A percentile compares a stretch with the other conserved stretches of the same genome.
These are phyloP conservation scores for Cheirogaleus medius DNA, from an alignment of 2,113 vertebrate genomes.

Conservation along the genomic window DNA sequence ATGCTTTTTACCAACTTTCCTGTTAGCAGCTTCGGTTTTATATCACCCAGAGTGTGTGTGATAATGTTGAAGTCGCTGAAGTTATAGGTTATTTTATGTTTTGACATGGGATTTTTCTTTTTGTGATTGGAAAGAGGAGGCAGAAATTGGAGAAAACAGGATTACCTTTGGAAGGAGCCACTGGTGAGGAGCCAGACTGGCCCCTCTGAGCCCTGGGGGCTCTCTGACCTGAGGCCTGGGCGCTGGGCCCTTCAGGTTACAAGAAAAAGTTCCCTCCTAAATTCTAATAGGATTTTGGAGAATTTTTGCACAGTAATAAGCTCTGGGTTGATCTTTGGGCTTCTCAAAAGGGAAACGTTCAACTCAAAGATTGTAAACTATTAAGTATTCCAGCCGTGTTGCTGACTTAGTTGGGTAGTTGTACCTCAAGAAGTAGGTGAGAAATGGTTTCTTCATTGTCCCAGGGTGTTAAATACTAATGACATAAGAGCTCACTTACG, in stretches of 20 bases:
- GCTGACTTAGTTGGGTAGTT: slow-evolving; percentile 77
- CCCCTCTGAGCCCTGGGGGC: not conserved
- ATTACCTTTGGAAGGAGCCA: slow-evolving; percentile 64
- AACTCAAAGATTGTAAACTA: slow-evolving; percentile 84
- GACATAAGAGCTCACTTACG: slow-evolving; percentile 83
- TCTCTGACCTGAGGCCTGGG: not conserved
- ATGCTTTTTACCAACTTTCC: slow-evolving; percentile 82
- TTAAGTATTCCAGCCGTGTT: slow-evolving; percentile 81
- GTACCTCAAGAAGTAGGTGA: slow-evolving; percentile 85
- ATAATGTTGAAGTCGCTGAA: slow-evolving; percentile 88
- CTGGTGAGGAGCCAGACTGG: not conserved
- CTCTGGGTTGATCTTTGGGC: slow-evolving; percentile 82
- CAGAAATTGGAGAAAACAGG: slow-evolving; percentile 67
- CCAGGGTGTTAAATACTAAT: slow-evolving; percentile 68
- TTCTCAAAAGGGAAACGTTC: slow-evolving; percentile 85
- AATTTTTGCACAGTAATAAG: slow-evolving; percentile 91
- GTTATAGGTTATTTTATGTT: slow-evolving; percentile 87
- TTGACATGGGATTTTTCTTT: slow-evolving; percentile 11
- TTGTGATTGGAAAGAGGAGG: slow-evolving; percentile 61
- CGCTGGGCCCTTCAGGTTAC: not conserved
- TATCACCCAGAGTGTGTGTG: slow-evolving; percentile 84
- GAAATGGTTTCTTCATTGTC: slow-evolving; percentile 71
- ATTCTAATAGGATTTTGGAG: slow-evolving; percentile 81
- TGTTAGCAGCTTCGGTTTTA: slow-evolving; percentile 84
- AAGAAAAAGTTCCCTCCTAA: slow-evolving; percentile 65